Percentiles rank a stretch among this genome's conserved stretches.
These are phyloP conservation scores for Petrocephalus schoutedeni DNA, from an alignment of 2,797 vertebrate genomes.

Conservation along the genomic window DNA sequence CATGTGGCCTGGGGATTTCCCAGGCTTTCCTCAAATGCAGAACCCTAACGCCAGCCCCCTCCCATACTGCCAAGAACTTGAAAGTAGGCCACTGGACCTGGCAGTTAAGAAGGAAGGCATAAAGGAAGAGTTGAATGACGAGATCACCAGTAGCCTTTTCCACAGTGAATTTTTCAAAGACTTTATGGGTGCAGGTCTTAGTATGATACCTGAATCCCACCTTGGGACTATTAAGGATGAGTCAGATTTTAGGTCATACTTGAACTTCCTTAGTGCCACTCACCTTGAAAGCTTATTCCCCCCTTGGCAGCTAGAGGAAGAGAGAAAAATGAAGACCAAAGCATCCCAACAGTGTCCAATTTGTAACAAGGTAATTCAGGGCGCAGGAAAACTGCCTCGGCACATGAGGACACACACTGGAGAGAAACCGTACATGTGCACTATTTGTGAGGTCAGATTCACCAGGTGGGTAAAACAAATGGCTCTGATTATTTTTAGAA, in stretches of 20 bases:
- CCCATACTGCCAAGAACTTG: conserved; percentile 51
- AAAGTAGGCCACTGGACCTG: conserved; percentile 78
- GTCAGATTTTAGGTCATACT: conserved; percentile 83
- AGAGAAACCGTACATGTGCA: conserved; percentile 98
- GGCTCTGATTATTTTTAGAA: neutral
- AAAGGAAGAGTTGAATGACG: conserved; percentile 91
- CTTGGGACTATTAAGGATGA: conserved; percentile 87
- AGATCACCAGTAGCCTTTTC: conserved; percentile 71
- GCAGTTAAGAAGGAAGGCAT: conserved; percentile 90
- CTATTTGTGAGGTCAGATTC: conserved; percentile 95
- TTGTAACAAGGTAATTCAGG: conserved; percentile 98
- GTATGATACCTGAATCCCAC: conserved; percentile 58
- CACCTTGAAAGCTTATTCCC: conserved; percentile 88
- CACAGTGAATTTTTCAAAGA: conserved; percentile 87
- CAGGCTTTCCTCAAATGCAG: conserved; percentile 74
- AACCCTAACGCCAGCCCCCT: conserved; percentile 53
- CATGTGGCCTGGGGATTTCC: conserved; percentile 82
- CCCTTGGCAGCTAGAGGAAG: conserved; percentile 91
- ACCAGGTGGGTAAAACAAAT: conserved; percentile 75
- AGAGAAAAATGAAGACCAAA: conserved; percentile 96
- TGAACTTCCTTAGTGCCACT: conserved; percentile 86
- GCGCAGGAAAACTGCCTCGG: conserved; percentile 90
- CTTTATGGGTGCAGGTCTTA: conserved; percentile 71
- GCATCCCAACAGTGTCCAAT: conserved; percentile 96
- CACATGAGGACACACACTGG: conserved; percentile 98